Conservation (phyloP, 2,888 invertebrate species). For the Stenurella melanura region DNA sequence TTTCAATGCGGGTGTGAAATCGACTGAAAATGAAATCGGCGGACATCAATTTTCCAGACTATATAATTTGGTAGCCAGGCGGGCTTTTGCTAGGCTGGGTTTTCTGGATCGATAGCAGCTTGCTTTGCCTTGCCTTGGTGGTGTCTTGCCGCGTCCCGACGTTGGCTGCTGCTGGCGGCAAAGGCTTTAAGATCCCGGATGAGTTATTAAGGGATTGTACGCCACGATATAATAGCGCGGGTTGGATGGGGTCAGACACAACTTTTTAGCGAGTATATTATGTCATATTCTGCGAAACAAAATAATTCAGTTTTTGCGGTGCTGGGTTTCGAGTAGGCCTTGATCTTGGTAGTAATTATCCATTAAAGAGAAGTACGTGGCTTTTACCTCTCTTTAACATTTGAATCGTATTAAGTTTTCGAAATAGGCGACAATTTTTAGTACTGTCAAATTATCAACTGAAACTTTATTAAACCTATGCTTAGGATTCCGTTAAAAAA, state of each 20-base stretch:
- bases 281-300: conserved; percentile 2
- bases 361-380: not conserved
- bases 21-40: conserved; percentile 72
- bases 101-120: conserved; percentile 53
- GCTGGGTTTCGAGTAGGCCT: not conserved
- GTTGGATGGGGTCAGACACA: conserved; percentile 10
- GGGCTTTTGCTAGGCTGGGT: conserved; percentile 47
- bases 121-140: conserved; percentile 44
- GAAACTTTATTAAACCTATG: too few species aligned
- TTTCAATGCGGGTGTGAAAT: conserved; percentile 70
- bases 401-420: too few species aligned
- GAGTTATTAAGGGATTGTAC: conserved; percentile 58
- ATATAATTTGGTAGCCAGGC: conserved; percentile 66
- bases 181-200: conserved; percentile 52
- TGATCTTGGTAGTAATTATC: not conserved
- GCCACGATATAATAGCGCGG: conserved; percentile 13
- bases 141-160: conserved; percentile 46
- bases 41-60: conserved; percentile 72
- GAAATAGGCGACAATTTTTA: too few species aligned
- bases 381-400: too few species aligned
- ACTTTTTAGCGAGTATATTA: conserved; percentile 15
- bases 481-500: too few species aligned
- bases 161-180: conserved; percentile 42
- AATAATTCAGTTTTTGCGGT: not conserved
- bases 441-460: too few species aligned